phyloP scores from a whole-genome alignment of 2,888 invertebrate genomes.

The Campoletis raptor region DNA sequence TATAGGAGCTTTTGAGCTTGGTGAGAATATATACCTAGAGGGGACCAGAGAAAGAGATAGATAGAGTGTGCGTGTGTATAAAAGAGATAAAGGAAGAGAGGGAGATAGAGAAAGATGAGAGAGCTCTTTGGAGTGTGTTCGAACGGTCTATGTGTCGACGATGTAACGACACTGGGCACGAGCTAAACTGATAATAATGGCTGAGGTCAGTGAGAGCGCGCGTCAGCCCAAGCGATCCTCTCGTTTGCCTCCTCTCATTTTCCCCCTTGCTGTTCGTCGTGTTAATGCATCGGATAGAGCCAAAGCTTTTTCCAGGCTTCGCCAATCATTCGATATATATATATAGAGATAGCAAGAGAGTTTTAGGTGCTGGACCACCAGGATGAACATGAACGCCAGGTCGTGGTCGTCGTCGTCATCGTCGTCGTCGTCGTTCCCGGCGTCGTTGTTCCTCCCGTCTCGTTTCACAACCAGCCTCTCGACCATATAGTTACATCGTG shows the following conservation, averaged over 20 bases:
- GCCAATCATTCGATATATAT: conserved; percentile 5
- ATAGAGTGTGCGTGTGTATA: neutral
- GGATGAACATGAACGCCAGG: conserved; percentile 20
- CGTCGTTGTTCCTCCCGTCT: neutral
- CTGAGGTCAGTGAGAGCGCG: conserved; percentile 65
- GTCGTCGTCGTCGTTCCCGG: conserved; percentile 7
- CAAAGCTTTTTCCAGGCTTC: conserved; percentile 51
- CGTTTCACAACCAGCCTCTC: conserved; percentile 32
- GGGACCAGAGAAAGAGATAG: neutral
- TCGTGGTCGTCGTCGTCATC: conserved; percentile 8
- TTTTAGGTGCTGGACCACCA: conserved; percentile 29
- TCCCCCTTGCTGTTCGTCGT: conserved; percentile 27
- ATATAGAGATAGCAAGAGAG: conserved; percentile 21
- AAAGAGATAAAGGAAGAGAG: neutral
- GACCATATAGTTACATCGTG: conserved; percentile 6
- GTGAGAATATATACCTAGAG: conserved; percentile 2
- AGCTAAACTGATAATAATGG: conserved; percentile 70
- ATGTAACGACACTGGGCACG: conserved; percentile 67
- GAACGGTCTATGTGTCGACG: conserved; percentile 55
- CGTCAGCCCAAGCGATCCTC: conserved; percentile 33
- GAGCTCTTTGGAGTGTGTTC: conserved; percentile 40
- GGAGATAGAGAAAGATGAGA: conserved; percentile 18
- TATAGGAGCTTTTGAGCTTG: conserved; percentile 8
- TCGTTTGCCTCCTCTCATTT: conserved; percentile 26
- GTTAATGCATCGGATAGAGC: conserved; percentile 55